These are phyloP conservation scores for Parasteatoda lunata DNA, from an alignment of 2,888 invertebrate species.

Conservation along the genomic window DNA sequence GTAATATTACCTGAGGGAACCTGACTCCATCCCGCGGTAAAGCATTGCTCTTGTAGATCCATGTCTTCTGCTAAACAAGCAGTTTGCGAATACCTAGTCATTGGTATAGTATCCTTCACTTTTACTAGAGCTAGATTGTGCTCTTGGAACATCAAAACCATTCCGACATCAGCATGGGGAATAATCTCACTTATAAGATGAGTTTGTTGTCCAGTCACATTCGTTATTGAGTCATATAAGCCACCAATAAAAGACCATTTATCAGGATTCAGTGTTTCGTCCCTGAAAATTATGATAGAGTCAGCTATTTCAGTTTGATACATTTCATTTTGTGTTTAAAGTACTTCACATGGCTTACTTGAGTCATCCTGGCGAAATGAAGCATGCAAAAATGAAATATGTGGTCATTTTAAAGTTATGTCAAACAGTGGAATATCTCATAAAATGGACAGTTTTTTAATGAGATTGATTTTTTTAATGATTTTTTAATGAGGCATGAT, in stretches of 20 bases:
- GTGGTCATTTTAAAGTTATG: no score
- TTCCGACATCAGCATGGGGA: constrained; percentile 6
- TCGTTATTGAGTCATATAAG: constrained; percentile 4
- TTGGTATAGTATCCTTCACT: constrained; percentile 18
- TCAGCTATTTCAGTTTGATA: not conserved
- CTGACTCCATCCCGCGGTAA: constrained; percentile 44
- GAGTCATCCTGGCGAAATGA: no score
- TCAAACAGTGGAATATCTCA: no score
- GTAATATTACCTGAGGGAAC: constrained; percentile 11
- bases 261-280: constrained; percentile 22
- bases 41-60: constrained; percentile 25
- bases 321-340: no score
- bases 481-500: no score
- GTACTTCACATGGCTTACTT: no score
- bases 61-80: constrained; percentile 27
- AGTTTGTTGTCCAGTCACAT: constrained; percentile 14
- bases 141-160: constrained; percentile 19
- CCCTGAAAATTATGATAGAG: constrained; percentile 15
- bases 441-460: no score
- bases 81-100: constrained; percentile 20
- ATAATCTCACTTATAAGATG: constrained; percentile 36
- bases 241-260: constrained; percentile 51
- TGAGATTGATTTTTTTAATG: no score
- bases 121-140: constrained; percentile 42
- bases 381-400: no score